phyloP scores from a whole-genome alignment of 2,113 vertebrate species.

The Ameiurus melas region DNA sequence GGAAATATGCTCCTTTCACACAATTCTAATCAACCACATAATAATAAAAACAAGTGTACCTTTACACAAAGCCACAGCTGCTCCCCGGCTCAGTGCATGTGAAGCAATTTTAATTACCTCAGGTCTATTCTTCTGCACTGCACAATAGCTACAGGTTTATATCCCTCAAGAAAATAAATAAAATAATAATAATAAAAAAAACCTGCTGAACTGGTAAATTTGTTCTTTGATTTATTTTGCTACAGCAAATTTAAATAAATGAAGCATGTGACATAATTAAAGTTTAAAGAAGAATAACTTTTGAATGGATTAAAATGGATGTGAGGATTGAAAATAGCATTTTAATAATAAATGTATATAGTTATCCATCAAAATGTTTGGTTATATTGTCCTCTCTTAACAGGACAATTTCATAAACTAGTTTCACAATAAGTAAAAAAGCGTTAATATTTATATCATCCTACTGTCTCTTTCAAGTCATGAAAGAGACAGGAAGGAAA shows the following conservation, averaged over 20 bases:
- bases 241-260: not conserved
- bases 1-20: not conserved
- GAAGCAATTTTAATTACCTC: not conserved
- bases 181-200: not conserved
- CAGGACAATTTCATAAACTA: not conserved
- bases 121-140: not conserved
- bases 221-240: not conserved
- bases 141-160: not conserved
- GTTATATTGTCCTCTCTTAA: not conserved
- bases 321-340: not conserved
- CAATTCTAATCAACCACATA: not conserved
- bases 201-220: not conserved
- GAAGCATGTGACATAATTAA: not conserved
- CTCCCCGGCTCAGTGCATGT: not conserved
- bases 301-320: not conserved
- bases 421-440: not conserved
- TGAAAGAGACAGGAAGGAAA: not conserved
- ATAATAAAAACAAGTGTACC: not conserved
- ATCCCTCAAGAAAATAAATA: not conserved
- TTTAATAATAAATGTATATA: not conserved
- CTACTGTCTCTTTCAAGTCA: not conserved
- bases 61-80: not conserved
- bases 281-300: not conserved
- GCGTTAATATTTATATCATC: not conserved
- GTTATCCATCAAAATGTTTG: not conserved